phyloP scores from a whole-genome alignment of 2,797 vertebrate species.

The Denticeps clupeoides region DNA sequence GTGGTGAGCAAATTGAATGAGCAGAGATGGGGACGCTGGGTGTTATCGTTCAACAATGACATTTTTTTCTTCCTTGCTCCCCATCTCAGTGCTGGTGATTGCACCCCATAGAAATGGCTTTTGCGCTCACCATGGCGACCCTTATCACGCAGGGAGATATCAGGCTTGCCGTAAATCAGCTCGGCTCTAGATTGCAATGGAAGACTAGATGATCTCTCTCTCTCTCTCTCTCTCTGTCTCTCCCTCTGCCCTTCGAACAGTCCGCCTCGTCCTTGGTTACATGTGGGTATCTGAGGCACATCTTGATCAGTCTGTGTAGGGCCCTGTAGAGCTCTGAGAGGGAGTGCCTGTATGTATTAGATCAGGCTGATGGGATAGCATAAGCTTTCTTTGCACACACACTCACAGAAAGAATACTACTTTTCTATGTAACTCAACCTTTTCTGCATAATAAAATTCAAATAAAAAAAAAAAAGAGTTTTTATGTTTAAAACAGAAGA shows the following conservation, averaged over 20 bases:
- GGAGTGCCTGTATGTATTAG: background rate
- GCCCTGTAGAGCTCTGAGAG: background rate
- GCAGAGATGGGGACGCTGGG: slow-evolving; percentile 22
- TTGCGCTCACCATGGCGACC: slow-evolving; percentile 24
- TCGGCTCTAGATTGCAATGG: slow-evolving; percentile 41
- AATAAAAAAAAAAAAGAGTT: no score
- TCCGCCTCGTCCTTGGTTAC: background rate
- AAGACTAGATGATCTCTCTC: slow-evolving; percentile 30
- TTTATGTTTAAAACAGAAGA: no score
- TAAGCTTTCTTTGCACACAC: background rate
- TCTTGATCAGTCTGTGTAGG: background rate
- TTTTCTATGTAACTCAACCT: no score
- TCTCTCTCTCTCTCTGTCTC: slow-evolving; percentile 10
- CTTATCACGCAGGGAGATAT: slow-evolving; percentile 46
- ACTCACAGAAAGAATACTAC: no score
- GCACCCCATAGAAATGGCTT: slow-evolving; percentile 32
- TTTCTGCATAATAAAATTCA: no score
- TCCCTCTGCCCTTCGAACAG: background rate
- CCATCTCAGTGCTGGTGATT: slow-evolving; percentile 39
- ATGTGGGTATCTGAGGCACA: background rate
- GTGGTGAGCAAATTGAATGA: slow-evolving; percentile 28
- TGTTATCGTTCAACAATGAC: slow-evolving; percentile 28
- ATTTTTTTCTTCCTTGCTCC: slow-evolving; percentile 26
- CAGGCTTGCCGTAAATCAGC: slow-evolving; percentile 48
- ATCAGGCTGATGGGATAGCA: background rate